Conservation (phyloP, 2,888 invertebrate genomes). For the Epinotia bilunana region DNA sequence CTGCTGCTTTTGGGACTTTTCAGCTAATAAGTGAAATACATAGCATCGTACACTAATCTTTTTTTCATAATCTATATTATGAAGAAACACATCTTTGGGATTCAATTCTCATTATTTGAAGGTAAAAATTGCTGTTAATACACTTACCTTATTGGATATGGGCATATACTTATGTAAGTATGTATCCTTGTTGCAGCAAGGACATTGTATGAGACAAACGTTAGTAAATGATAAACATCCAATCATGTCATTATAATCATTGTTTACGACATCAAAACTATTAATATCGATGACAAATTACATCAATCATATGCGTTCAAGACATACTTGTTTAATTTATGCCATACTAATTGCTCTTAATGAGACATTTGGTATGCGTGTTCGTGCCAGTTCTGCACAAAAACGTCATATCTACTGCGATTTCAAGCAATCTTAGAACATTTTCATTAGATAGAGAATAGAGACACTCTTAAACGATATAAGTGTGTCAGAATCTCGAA, state of each 20-base stretch:
- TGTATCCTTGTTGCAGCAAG: background rate
- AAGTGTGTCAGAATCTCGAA: background rate
- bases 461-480: background rate
- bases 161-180: background rate
- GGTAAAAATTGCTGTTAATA: too few species aligned
- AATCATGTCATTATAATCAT: conserved; percentile 32
- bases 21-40: conserved; percentile 7
- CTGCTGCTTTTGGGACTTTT: conserved; percentile 54
- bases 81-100: too few species aligned
- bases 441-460: background rate
- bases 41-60: background rate
- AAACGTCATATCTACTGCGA: conserved; percentile 3
- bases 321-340: conserved; percentile 62
- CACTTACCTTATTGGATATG: too few species aligned
- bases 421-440: background rate
- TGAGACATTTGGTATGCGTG: conserved; percentile 62
- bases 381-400: background rate
- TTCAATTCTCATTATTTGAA: too few species aligned
- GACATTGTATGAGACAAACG: background rate
- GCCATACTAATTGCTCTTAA: conserved; percentile 77
- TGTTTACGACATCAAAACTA: conserved; percentile 28
- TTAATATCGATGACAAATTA: conserved; percentile 37
- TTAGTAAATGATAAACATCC: conserved; percentile 27
- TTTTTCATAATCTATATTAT: too few species aligned
- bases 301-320: conserved; percentile 33